Base-by-base conservation (phyloP, 2,113 vertebrate species). In the Pelecanus crispus region DNA sequence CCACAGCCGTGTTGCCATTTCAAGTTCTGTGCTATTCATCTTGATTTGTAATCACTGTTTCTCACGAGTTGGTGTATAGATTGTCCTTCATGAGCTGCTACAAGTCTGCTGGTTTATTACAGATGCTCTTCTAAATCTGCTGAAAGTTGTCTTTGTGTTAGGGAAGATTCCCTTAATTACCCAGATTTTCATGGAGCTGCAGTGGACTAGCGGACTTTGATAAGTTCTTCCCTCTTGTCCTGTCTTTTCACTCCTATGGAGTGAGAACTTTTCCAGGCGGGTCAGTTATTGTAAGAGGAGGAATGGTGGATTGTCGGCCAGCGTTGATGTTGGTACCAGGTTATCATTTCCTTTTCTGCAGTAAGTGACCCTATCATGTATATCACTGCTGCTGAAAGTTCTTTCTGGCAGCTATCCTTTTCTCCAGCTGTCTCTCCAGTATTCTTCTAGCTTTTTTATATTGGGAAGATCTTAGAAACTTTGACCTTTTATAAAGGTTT, bases 251-350 rank as follows among this genome's bases (percentile, higher is more conserved):
- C 80, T 92, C 31, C 45, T 61, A 1, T 19, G 34, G 53, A 32
- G 31, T n/a, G 17, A 62, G 49, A 53, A 25, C 40, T 86, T 74
- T 45, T n/a, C 38, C 58, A 55, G 65, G 20, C 4, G 10, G 34
- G 18, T 88, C n/a, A 36, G 28, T 53, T 89, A 21, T 36, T 40
- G 1, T 16, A 45, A 38, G 49, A 80, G 81, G 40, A 85, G 44
- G 50, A 84, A 45, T 31, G 38, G 42, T n/a, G 45, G 24, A 18
- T 71, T 67, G n/a, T 61, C 66, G 59, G 62, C 17, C 52, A 71
- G 17, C 0, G 0, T 4, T 71, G 42, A 20, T 75, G 20, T 73
- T 0, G 0, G 28, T 58, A 53, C 55, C 20, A 44, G 47, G 20
- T 71, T 91, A 9, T 91, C 2, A 3, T 81, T 86, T n/a, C 36